Evolutionary conservation across 2,113 vertebrate genomes (phyloP).

Genomic region (Labeo catla): DNA sequence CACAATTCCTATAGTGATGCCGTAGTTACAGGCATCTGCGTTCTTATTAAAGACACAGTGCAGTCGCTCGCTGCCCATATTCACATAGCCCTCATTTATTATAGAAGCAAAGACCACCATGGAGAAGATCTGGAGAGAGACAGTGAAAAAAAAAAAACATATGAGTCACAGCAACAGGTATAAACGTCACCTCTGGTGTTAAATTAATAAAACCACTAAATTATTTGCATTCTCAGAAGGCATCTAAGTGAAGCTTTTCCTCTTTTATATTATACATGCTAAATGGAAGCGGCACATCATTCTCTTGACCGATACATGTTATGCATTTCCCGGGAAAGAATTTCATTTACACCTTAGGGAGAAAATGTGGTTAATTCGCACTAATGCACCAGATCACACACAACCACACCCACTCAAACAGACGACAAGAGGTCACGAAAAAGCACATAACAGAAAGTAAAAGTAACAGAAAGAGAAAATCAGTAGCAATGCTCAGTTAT

Average conservation of each 20-base stretch:
- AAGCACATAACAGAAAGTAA: not conserved
- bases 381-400: constrained; percentile 39
- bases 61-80: constrained; percentile 82
- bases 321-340: constrained; percentile 6
- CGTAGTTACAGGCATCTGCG: constrained; percentile 91
- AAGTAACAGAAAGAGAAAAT: constrained; percentile 33
- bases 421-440: not conserved
- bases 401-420: not conserved
- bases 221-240: not conserved
- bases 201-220: not conserved
- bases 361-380: constrained; percentile 46
- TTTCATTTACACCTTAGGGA: constrained; percentile 37
- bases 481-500: constrained; percentile 62
- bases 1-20: constrained; percentile 85
- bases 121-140: constrained; percentile 87
- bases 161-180: not conserved
- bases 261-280: not conserved
- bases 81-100: constrained; percentile 94
- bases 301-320: constrained; percentile 2
- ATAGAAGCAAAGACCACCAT: constrained; percentile 96
- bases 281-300: constrained; percentile 5
- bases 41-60: constrained; percentile 93
- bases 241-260: constrained; percentile 1
- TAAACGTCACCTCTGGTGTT: not conserved
- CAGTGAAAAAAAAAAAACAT: not conserved